phyloP scores from a whole-genome alignment of 2,797 vertebrate species.

The Luscinia luscinia region DNA sequence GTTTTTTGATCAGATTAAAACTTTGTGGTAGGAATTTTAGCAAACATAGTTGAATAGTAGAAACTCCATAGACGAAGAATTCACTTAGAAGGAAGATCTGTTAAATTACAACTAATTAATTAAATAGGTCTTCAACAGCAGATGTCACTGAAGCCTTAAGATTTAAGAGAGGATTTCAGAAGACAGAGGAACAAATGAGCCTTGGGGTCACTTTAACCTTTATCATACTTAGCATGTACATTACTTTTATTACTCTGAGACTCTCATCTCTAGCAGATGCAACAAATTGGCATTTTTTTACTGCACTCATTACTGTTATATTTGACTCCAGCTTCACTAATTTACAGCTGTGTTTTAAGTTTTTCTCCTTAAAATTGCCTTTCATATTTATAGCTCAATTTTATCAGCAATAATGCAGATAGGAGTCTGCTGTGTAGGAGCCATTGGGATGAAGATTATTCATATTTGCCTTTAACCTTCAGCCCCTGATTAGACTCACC shows the following conservation, averaged over 20 bases:
- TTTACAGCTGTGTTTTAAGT: neutral
- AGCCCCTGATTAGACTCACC: neutral
- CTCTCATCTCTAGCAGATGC: neutral
- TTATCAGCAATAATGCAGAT: neutral
- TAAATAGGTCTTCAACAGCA: constrained; percentile 27
- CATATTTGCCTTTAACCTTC: neutral
- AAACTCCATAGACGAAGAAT: neutral
- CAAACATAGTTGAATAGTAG: neutral
- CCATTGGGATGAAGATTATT: neutral
- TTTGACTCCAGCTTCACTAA: neutral
- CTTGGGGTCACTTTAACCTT: neutral
- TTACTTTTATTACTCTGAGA: neutral
- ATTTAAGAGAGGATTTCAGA: constrained; percentile 1
- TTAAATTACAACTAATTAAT: constrained; percentile 16
- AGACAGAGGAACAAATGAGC: neutral
- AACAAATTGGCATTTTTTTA: neutral
- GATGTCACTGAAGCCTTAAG: constrained; percentile 53
- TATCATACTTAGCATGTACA: neutral
- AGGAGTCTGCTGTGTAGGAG: neutral
- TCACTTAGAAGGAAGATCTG: neutral
- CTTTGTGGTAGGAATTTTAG: neutral
- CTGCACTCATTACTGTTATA: neutral
- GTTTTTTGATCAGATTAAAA: neutral
- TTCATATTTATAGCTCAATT: neutral
- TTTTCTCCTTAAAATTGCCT: neutral